Evolutionary conservation across 1,140 invertebrate genomes (phyloP).

Genomic region (Saccostrea glomerata): DNA sequence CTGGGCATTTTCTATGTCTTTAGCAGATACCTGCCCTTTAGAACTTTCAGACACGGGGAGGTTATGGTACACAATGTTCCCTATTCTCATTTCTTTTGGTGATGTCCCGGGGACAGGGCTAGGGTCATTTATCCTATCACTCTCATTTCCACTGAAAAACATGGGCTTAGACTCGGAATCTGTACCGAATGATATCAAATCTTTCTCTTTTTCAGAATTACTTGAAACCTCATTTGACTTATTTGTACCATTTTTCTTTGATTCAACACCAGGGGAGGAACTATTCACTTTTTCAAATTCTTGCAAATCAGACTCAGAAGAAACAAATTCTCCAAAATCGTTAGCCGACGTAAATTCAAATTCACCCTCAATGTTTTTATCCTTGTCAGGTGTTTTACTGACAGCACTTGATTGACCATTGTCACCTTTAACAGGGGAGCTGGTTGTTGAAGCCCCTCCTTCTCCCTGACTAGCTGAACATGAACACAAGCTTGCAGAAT

Average conservation of each 20-base stretch:
- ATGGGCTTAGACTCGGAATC: neutral
- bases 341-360: constrained; percentile 4
- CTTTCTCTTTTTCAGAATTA: neutral
- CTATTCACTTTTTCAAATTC: neutral
- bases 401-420: neutral
- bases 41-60: constrained; percentile 62
- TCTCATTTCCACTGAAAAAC: constrained; percentile 23
- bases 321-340: constrained; percentile 47
- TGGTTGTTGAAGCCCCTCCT: constrained; percentile 25
- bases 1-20: constrained; percentile 54
- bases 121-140: constrained; percentile 25
- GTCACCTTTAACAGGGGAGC: constrained; percentile 3
- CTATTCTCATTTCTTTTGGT: constrained; percentile 55
- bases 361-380: neutral
- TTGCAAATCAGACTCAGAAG: constrained; percentile 44
- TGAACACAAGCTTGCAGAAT: constrained; percentile 64
- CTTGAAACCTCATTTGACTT: neutral
- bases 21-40: constrained; percentile 58
- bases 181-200: neutral
- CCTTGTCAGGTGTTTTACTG: neutral
- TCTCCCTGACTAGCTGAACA: constrained; percentile 52
- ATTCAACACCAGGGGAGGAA: neutral
- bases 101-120: neutral
- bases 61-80: constrained; percentile 61
- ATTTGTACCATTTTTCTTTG: neutral